Percentiles rank a stretch among this genome's conserved stretches.
These are phyloP conservation scores for Nixonia krombeini DNA, from an alignment of 1,140 invertebrate species.

Conservation along the genomic window DNA sequence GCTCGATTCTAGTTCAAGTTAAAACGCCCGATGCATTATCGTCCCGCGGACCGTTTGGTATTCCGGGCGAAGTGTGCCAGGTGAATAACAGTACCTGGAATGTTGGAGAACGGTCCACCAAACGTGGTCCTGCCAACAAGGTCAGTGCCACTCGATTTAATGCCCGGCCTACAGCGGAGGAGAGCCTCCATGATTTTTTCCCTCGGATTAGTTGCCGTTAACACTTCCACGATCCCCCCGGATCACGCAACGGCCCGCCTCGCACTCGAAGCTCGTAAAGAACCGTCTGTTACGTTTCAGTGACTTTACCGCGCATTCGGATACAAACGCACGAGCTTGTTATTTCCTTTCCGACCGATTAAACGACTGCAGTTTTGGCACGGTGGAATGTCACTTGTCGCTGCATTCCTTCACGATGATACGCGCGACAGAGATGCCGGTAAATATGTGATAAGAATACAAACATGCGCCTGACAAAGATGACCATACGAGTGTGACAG, in stretches of 20 bases:
- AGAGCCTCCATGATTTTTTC: no score
- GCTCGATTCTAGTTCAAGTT: conserved; percentile 47
- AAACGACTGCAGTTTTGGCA: no score
- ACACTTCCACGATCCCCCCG: not conserved
- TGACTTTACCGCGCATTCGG: not conserved
- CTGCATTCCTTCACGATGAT: no score
- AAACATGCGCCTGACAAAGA: no score
- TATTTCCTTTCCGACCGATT: no score
- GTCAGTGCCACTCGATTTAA: conserved; percentile 50
- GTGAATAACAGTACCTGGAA: conserved; percentile 58
- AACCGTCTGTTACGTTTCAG: not conserved
- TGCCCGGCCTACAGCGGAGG: not conserved
- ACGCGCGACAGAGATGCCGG: no score
- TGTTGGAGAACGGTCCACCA: conserved; percentile 50
- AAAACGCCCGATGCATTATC: conserved; percentile 36
- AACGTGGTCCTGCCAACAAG: conserved; percentile 50
- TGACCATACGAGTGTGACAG: no score
- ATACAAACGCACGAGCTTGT: no score
- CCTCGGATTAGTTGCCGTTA: not conserved
- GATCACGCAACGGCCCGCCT: not conserved
- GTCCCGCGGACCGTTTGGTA: conserved; percentile 48
- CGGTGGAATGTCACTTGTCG: no score
- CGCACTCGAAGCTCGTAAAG: not conserved
- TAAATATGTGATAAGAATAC: no score
- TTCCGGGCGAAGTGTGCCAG: conserved; percentile 57